phyloP scores from a whole-genome alignment of 1,140 invertebrate species.

The Chionoecetes opilio region DNA sequence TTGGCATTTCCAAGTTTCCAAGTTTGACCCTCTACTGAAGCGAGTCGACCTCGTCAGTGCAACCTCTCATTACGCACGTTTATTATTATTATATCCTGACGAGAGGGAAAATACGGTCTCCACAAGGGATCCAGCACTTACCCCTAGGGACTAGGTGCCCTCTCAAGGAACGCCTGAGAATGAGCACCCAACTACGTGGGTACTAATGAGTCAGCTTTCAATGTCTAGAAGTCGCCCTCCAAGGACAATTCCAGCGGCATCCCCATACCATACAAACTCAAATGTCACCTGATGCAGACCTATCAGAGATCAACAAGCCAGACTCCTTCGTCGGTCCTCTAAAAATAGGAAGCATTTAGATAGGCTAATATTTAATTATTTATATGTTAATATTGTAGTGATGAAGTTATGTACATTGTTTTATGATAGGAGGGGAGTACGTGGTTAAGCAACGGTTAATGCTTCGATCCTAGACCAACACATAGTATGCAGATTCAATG shows the following conservation, averaged over 20 bases:
- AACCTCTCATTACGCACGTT: background rate
- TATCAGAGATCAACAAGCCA: background rate
- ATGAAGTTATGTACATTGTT: no score
- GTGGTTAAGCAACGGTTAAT: no score
- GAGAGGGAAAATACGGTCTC: background rate
- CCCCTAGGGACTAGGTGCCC: background rate
- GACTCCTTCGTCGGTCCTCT: background rate
- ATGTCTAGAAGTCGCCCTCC: no score
- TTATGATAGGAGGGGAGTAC: no score
- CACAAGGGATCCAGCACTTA: background rate
- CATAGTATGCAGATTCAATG: no score
- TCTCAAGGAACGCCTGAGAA: no score
- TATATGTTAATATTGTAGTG: background rate
- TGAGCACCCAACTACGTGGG: background rate
- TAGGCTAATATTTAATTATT: background rate
- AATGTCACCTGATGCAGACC: background rate
- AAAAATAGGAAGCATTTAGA: background rate
- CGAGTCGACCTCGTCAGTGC: background rate
- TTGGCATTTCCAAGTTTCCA: background rate
- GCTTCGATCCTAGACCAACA: no score
- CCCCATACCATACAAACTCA: background rate
- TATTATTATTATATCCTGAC: background rate
- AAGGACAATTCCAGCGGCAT: no score
- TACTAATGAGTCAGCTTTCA: background rate
- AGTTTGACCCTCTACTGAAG: background rate